phyloP scores from a whole-genome alignment of 2,797 vertebrate genomes.

The Sebastes trivittatus region DNA sequence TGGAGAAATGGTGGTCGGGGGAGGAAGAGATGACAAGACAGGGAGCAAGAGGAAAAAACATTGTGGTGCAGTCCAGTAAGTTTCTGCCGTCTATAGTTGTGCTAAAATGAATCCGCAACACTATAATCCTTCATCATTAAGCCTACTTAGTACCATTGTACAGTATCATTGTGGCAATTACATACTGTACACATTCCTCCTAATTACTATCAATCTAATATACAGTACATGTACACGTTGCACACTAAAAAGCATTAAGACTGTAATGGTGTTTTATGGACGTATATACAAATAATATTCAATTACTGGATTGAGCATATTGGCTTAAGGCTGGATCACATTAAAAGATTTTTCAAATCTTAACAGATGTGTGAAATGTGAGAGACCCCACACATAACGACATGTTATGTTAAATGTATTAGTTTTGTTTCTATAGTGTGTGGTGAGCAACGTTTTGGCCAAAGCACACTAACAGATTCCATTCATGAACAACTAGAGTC shows the following conservation, averaged over 20 bases:
- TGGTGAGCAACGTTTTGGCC: accelerated
- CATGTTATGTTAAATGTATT: accelerated
- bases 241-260: not conserved
- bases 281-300: not conserved
- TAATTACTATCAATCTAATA: not conserved
- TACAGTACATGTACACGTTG: not conserved
- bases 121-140: not conserved
- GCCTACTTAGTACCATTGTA: no score
- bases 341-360: accelerated
- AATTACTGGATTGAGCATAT: not conserved
- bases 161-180: not conserved
- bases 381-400: accelerated
- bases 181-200: not conserved
- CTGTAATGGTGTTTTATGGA: not conserved
- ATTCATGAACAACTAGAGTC: no score
- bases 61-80: not conserved
- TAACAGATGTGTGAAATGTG: no score
- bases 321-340: not conserved
- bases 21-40: not conserved
- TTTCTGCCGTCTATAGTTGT: not conserved
- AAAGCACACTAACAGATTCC: no score
- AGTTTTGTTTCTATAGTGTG: no score
- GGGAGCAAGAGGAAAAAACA: not conserved
- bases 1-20: not conserved
- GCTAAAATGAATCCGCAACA: not conserved